These are phyloP conservation scores for Eupithecia exiguata DNA, from an alignment of 2,888 invertebrate species.

Conservation along the genomic window DNA sequence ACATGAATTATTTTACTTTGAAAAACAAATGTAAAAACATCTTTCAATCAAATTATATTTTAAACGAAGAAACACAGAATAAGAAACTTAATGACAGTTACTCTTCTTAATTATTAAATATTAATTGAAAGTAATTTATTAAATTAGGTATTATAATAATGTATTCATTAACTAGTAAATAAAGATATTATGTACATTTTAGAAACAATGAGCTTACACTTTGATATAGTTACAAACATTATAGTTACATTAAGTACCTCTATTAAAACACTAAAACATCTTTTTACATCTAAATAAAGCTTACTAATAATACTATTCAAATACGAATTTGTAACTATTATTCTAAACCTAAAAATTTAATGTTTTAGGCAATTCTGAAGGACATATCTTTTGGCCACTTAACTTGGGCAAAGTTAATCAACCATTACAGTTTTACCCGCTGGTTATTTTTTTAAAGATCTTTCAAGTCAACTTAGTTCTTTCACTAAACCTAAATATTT, in stretches of 20 bases:
- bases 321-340: constrained; percentile 11
- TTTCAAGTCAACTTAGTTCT: background rate
- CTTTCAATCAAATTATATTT: background rate
- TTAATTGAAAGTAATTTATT: background rate
- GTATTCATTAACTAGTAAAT: background rate
- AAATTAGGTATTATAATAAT: background rate
- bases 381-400: constrained; percentile 5
- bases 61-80: background rate
- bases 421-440: background rate
- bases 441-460: background rate
- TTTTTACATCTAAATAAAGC: constrained; percentile 20
- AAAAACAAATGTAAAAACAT: background rate
- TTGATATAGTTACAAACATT: background rate
- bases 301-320: constrained; percentile 27
- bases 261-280: background rate
- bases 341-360: background rate
- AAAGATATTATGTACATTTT: background rate
- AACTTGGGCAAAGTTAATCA: background rate
- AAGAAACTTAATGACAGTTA: background rate
- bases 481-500: background rate
- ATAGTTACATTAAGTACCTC: background rate
- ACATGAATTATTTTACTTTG: background rate
- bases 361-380: constrained; percentile 8
- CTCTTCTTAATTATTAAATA: background rate
- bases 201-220: background rate